phyloP scores from a whole-genome alignment of 2,113 vertebrate species.

The Sitta europaea region DNA sequence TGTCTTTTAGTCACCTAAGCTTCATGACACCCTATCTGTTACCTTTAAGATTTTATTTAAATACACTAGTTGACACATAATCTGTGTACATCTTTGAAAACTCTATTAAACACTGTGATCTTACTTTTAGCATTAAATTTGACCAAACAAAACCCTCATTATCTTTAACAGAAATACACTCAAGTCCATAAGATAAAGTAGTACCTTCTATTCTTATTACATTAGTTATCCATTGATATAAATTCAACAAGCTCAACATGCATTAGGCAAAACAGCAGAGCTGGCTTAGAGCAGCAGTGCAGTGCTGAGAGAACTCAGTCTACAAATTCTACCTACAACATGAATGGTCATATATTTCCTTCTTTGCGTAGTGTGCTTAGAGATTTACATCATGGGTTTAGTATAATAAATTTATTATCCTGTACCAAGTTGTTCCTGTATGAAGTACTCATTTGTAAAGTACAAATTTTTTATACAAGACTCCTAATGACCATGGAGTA shows the following conservation, averaged over 20 bases:
- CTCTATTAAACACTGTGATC: neutral
- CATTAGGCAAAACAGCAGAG: neutral
- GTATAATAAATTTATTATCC: slow-evolving; percentile 39
- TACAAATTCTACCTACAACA: neutral
- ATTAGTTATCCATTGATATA: neutral
- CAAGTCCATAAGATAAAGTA: neutral
- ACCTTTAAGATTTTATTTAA: neutral
- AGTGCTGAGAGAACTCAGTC: neutral
- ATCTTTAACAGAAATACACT: neutral
- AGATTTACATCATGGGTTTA: slow-evolving; percentile 49
- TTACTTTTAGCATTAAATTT: neutral
- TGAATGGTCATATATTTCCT: neutral
- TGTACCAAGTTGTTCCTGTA: slow-evolving; percentile 35
- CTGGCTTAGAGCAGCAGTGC: neutral
- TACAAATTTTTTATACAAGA: slow-evolving; percentile 20
- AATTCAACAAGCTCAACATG: neutral
- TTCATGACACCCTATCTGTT: neutral
- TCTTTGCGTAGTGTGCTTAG: neutral
- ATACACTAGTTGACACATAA: neutral
- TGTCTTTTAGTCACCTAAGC: neutral
- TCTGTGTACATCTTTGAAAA: neutral
- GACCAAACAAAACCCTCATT: neutral
- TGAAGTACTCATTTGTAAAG: slow-evolving; percentile 55
- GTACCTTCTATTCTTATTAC: neutral
- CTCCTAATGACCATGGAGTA: slow-evolving; percentile 63